Percentiles rank a stretch among this genome's conserved stretches.
Evolutionary conservation across 2,113 vertebrate genomes (phyloP).

Genomic region (Microtus oregoni): DNA sequence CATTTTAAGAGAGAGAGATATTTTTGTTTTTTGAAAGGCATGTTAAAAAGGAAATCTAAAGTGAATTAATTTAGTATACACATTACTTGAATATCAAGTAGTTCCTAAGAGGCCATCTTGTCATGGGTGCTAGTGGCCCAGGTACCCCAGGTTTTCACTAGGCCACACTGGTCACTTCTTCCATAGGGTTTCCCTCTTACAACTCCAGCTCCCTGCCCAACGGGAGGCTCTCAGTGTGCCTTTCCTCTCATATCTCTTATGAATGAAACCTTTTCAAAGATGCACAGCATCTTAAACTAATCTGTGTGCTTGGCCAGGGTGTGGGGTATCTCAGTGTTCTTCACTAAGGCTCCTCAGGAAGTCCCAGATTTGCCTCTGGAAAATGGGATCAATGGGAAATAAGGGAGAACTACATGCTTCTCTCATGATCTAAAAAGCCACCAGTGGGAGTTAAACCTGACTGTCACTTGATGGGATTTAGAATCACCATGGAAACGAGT

Average conservation of each 20-base stretch:
- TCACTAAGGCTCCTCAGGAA: neutral
- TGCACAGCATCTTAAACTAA: neutral
- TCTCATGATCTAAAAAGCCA: neutral
- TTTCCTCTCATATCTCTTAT: neutral
- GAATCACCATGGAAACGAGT: neutral
- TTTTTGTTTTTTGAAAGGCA: neutral
- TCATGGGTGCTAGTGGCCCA: neutral
- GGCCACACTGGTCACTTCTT: neutral
- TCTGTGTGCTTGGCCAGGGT: neutral
- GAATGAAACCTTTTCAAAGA: neutral
- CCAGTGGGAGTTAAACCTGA: too few relatives aligned
- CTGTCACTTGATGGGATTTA: neutral
- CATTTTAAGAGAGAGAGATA: neutral
- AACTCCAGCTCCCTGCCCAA: neutral
- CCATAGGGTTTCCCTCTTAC: neutral
- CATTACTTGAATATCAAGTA: neutral
- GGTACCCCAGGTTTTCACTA: neutral
- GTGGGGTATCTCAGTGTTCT: neutral
- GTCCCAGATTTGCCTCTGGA: neutral
- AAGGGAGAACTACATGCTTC: neutral
- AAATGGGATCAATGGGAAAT: neutral
- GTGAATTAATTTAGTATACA: neutral
- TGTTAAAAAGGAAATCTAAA: neutral
- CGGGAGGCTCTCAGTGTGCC: neutral
- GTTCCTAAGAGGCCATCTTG: neutral